phyloP scores from a whole-genome alignment of 2,888 invertebrate species.

The Unio pictorum region DNA sequence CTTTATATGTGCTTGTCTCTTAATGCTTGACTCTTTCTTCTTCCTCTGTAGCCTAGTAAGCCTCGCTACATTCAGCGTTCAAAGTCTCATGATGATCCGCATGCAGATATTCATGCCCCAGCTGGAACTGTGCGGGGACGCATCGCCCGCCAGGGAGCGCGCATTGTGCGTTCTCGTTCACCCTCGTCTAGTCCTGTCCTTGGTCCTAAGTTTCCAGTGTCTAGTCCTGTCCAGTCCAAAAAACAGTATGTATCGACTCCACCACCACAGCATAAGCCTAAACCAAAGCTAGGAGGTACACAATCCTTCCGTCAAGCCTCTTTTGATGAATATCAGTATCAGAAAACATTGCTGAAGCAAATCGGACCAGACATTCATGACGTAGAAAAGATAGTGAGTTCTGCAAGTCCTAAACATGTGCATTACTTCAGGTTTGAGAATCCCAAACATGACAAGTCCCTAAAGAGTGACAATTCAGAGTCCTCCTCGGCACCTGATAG shows the following conservation, averaged over 20 bases:
- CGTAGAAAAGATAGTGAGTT: too few species aligned
- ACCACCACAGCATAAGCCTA: constrained; percentile 8
- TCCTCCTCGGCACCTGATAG: too few species aligned
- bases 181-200: constrained; percentile 65
- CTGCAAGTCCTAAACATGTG: too few species aligned
- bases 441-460: too few species aligned
- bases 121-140: constrained; percentile 61
- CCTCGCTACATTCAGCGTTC: constrained; percentile 66
- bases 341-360: constrained; percentile 3
- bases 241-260: constrained; percentile 6
- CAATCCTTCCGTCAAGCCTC: constrained; percentile 7
- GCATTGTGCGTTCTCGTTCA: constrained; percentile 63
- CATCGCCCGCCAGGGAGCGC: constrained; percentile 67
- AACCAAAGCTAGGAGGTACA: constrained; percentile 5
- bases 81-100: constrained; percentile 68
- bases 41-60: constrained; percentile 47
- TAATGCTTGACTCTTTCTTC: constrained; percentile 6
- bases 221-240: constrained; percentile 4
- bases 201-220: constrained; percentile 67
- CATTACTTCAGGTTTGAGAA: too few species aligned
- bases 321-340: constrained; percentile 8
- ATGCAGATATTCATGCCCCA: constrained; percentile 53
- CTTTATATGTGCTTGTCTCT: constrained; percentile 1
- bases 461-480: too few species aligned
- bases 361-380: too few species aligned